Conservation (phyloP, 2,113 vertebrate genomes). For the Tachysurus fulvidraco region DNA sequence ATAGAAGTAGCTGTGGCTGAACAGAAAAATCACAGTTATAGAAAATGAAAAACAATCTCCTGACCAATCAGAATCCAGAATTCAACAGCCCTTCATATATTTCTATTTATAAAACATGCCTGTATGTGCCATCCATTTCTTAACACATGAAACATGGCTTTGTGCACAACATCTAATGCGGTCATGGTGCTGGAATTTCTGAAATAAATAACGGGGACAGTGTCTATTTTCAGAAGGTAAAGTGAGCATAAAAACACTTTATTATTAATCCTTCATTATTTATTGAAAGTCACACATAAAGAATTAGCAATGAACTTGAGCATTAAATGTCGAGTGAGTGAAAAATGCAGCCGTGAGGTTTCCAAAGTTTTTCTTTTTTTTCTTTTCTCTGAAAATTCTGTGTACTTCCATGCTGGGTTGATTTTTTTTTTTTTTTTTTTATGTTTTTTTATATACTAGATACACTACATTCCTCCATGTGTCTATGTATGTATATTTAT, state of each 20-base stretch:
- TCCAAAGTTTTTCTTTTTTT: not conserved
- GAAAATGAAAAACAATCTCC: not conserved
- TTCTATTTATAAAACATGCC: not conserved
- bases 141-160: not conserved
- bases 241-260: not conserved
- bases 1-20: not conserved
- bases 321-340: not conserved
- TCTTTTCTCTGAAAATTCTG: not conserved
- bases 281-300: not conserved
- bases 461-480: not conserved
- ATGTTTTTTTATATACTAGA: too few species aligned
- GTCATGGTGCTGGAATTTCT: not conserved
- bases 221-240: not conserved
- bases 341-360: not conserved
- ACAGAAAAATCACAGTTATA: not conserved
- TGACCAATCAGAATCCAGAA: not conserved
- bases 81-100: not conserved
- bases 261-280: not conserved
- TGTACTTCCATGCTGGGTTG: not conserved
- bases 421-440: not conserved
- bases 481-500: not conserved
- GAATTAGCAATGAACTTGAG: not conserved
- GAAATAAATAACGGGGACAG: not conserved
- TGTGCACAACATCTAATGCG: not conserved
- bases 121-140: not conserved